These are phyloP conservation scores for Calyptommatus sinebrachiatus DNA, from an alignment of 2,113 vertebrate species.

Conservation along the genomic window DNA sequence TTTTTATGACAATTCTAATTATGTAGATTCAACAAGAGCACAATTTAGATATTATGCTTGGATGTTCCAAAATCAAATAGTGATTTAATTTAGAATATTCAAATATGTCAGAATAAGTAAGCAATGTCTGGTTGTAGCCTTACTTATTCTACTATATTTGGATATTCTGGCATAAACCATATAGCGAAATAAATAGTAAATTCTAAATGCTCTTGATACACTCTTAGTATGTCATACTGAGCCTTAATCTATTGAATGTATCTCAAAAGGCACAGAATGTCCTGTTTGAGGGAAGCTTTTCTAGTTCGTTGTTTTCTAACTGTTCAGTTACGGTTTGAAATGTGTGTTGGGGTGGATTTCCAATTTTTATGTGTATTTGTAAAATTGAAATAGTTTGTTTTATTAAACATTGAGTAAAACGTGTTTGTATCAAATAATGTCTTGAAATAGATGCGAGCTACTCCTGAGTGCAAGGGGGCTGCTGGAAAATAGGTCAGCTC, in stretches of 20 bases:
- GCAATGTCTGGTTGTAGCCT: too few species aligned
- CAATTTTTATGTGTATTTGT: constrained; percentile 23
- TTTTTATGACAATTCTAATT: too few species aligned
- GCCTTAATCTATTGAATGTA: constrained; percentile 51
- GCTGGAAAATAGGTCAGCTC: not conserved
- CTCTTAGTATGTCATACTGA: constrained; percentile 44
- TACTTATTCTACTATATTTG: too few species aligned
- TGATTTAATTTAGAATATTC: too few species aligned
- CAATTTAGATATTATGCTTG: constrained; percentile 13
- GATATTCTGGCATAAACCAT: too few species aligned
- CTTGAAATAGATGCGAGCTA: not conserved
- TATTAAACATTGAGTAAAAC: not conserved
- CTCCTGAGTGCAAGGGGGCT: not conserved
- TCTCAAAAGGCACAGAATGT: constrained; percentile 39
- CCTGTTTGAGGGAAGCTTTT: constrained; percentile 19
- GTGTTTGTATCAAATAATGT: not conserved
- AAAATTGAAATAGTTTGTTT: not conserved
- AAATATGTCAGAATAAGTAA: too few species aligned
- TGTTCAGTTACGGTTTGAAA: constrained; percentile 40
- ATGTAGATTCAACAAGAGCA: not conserved
- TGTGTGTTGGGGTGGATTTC: constrained; percentile 20
- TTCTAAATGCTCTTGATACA: not conserved
- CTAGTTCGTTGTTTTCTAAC: constrained; percentile 36
- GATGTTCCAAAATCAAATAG: too few species aligned
- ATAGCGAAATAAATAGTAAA: too few species aligned